Conservation (phyloP, 1,140 invertebrate species). For the Plodia interpunctella region DNA sequence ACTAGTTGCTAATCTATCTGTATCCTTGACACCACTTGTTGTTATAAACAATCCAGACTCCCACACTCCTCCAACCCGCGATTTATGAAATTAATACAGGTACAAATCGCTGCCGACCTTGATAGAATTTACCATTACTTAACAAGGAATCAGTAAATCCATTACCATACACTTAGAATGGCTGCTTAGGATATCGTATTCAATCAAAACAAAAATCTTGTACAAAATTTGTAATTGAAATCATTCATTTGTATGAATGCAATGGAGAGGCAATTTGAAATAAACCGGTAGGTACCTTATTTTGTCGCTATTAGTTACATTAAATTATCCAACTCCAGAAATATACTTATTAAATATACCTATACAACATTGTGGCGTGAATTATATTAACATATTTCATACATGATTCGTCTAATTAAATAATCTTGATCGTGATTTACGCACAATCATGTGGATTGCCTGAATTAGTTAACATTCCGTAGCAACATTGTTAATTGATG, state of each 20-base stretch:
- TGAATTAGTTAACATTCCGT: neutral
- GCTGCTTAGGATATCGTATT: too few species aligned
- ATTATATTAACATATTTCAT: neutral
- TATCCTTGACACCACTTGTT: conserved; percentile 38
- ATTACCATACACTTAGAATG: neutral
- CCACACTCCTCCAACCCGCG: conserved; percentile 36
- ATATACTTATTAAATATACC: too few species aligned
- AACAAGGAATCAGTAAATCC: neutral
- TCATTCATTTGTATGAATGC: too few species aligned
- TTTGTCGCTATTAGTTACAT: too few species aligned
- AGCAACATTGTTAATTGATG: neutral
- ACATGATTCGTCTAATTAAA: conserved; percentile 5
- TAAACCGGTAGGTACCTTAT: too few species aligned
- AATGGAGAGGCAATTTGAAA: too few species aligned
- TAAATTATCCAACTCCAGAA: too few species aligned
- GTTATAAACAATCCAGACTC: conserved; percentile 32
- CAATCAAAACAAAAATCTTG: too few species aligned
- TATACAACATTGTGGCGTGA: too few species aligned
- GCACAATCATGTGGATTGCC: neutral
- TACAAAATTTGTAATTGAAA: too few species aligned
- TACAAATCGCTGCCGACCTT: conserved; percentile 26
- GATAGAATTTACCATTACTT: conserved; percentile 18
- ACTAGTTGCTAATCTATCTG: conserved; percentile 12
- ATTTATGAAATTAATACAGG: conserved; percentile 24
- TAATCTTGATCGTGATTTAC: neutral